These are phyloP conservation scores for Pseudomyrmex gracilis DNA, from an alignment of 1,140 invertebrate genomes.

Conservation along the genomic window DNA sequence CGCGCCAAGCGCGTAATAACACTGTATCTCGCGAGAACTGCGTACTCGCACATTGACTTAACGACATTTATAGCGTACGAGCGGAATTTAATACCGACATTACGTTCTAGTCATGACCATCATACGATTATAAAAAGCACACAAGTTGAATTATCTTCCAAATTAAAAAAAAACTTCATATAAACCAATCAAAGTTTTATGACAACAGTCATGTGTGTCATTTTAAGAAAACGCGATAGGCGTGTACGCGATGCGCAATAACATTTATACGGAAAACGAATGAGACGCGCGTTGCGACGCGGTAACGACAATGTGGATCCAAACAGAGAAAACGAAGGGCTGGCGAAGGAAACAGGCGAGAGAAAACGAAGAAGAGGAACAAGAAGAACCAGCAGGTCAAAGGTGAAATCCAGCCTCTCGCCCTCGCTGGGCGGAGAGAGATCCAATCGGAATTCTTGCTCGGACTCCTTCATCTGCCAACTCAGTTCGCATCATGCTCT, in stretches of 20 bases:
- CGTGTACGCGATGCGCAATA: not conserved
- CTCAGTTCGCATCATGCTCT: constrained; percentile 80
- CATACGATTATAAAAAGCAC: constrained; percentile 10
- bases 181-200: too few species aligned
- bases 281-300: constrained; percentile 42
- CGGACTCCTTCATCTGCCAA: constrained; percentile 79
- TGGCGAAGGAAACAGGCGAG: constrained; percentile 62
- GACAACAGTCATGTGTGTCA: too few species aligned
- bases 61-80: constrained; percentile 13
- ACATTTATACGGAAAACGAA: constrained; percentile 62
- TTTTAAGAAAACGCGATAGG: too few species aligned
- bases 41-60: not conserved
- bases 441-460: constrained; percentile 82
- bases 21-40: constrained; percentile 4
- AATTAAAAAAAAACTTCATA: too few species aligned
- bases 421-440: constrained; percentile 80
- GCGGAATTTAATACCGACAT: constrained; percentile 20
- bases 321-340: constrained; percentile 63
- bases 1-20: constrained; percentile 21
- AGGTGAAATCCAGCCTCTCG: constrained; percentile 84
- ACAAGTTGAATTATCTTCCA: constrained; percentile 10
- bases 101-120: constrained; percentile 35
- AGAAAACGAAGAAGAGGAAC: constrained; percentile 67
- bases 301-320: constrained; percentile 36
- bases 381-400: constrained; percentile 79